phyloP scores from a whole-genome alignment of 2,888 invertebrate species.

The Tenthredo distinguenda region DNA sequence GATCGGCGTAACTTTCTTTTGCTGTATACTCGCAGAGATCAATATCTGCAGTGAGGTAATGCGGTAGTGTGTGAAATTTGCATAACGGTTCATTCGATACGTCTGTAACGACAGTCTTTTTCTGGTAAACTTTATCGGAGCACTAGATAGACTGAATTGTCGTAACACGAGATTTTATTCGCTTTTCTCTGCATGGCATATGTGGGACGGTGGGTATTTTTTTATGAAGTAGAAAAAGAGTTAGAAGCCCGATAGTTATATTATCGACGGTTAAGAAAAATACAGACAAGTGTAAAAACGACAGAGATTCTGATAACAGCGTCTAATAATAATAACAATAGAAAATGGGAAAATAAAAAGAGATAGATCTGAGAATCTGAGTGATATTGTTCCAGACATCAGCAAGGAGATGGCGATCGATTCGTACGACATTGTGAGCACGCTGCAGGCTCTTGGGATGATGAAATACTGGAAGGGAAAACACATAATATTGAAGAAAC shows the following conservation, averaged over 20 bases:
- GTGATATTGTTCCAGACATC: slow-evolving; percentile 79
- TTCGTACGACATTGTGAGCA: slow-evolving; percentile 98
- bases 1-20: background rate
- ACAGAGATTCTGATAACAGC: background rate
- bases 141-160: background rate
- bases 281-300: background rate
- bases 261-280: background rate
- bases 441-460: slow-evolving; percentile 96
- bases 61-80: background rate
- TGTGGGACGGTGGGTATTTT: background rate
- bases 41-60: background rate
- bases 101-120: background rate
- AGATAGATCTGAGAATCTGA: background rate
- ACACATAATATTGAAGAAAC: slow-evolving; percentile 96
- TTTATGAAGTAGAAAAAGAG: background rate
- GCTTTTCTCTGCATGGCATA: no score
- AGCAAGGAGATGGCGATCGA: slow-evolving; percentile 97
- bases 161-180: background rate
- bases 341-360: background rate
- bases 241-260: background rate
- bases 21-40: background rate
- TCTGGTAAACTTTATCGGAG: slow-evolving; percentile 37
- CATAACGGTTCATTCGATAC: slow-evolving; percentile 6
- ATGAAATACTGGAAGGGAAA: slow-evolving; percentile 99
- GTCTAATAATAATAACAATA: background rate